These are phyloP conservation scores for Bimastos eiseni DNA, from an alignment of 2,888 invertebrate genomes.

Conservation along the genomic window DNA sequence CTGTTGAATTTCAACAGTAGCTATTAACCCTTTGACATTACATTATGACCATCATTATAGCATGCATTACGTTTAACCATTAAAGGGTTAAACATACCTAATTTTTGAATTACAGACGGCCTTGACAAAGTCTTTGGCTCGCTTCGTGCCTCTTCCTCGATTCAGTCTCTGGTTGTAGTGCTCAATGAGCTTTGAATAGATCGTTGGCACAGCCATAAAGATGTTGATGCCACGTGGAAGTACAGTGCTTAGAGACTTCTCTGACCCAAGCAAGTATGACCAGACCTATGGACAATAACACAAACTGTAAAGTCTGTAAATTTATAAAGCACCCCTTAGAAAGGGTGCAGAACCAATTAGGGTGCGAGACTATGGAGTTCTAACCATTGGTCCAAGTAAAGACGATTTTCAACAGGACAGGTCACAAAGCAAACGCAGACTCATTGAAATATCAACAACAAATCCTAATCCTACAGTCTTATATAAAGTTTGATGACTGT, in stretches of 20 bases:
- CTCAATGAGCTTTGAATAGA: slow-evolving; percentile 78
- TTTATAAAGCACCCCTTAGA: not conserved
- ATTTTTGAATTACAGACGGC: slow-evolving; percentile 65
- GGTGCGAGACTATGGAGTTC: too few species aligned
- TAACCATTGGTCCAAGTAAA: too few species aligned
- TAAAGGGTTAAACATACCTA: slow-evolving; percentile 63
- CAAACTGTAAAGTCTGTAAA: not conserved
- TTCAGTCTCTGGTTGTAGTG: slow-evolving; percentile 65
- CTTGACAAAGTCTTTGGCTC: slow-evolving; percentile 69
- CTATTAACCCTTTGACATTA: not conserved
- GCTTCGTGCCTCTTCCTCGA: slow-evolving; percentile 51
- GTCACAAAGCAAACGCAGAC: too few species aligned
- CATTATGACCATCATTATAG: not conserved
- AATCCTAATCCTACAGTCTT: too few species aligned
- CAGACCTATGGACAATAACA: not conserved
- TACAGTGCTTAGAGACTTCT: not conserved
- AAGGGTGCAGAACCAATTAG: too few species aligned
- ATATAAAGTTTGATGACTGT: too few species aligned
- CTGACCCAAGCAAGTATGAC: slow-evolving; percentile 14
- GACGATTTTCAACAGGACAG: too few species aligned
- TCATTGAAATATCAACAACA: too few species aligned
- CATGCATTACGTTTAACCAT: too few species aligned
- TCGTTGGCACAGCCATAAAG: slow-evolving; percentile 89
- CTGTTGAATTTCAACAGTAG: too few species aligned
- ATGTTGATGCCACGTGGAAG: slow-evolving; percentile 69